These are phyloP conservation scores for Galagoides demidoff DNA, from an alignment of 2,797 vertebrate genomes.

Conservation along the genomic window DNA sequence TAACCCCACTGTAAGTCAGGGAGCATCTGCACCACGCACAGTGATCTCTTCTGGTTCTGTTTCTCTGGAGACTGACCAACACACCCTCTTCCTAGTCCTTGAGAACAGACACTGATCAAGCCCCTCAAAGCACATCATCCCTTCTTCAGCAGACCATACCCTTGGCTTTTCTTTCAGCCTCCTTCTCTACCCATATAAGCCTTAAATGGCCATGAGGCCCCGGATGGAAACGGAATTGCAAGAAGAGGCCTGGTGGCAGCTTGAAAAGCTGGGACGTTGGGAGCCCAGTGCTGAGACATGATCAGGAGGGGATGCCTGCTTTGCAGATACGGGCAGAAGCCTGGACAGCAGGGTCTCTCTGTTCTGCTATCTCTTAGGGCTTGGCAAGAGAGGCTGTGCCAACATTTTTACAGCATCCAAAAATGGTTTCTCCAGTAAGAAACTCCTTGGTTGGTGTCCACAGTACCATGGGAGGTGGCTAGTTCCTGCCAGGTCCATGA, in stretches of 20 bases:
- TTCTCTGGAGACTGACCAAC: neutral
- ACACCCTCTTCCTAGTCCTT: neutral
- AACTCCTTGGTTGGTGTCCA: neutral
- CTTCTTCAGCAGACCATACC: neutral
- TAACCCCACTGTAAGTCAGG: neutral
- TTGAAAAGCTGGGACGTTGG: neutral
- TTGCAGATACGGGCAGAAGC: neutral
- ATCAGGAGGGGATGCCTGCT: neutral
- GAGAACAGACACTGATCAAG: neutral
- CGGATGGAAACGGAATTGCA: neutral
- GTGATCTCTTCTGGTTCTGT: neutral
- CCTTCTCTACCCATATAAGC: neutral
- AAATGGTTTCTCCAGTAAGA: neutral
- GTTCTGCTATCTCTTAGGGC: neutral
- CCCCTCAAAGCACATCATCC: accelerated
- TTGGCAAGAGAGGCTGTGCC: neutral
- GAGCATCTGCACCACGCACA: neutral
- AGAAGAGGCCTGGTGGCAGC: neutral
- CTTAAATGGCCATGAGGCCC: neutral
- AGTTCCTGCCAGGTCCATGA: neutral
- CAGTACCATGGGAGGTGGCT: neutral
- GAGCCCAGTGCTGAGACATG: neutral
- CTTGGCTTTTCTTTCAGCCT: neutral
- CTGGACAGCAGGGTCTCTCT: neutral
- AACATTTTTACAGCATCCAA: neutral